Evolutionary conservation across 1,140 invertebrate genomes (phyloP).

Genomic region (Drosophila elegans): DNA sequence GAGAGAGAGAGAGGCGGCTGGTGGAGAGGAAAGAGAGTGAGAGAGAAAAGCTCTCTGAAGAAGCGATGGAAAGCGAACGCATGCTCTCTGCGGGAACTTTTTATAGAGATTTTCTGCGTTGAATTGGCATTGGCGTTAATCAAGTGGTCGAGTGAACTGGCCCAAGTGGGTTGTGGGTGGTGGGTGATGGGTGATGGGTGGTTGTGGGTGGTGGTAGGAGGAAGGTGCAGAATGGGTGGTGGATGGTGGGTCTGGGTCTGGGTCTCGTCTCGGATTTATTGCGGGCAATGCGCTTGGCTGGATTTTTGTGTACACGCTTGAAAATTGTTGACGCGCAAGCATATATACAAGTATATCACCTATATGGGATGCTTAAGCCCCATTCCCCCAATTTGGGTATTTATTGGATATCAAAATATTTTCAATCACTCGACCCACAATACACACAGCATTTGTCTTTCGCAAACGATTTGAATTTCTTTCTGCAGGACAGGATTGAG

Average conservation of each 20-base stretch:
- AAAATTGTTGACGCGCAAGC: constrained; percentile 77
- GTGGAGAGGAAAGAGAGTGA: too few relatives aligned
- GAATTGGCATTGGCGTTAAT: constrained; percentile 81
- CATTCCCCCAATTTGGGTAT: constrained; percentile 46
- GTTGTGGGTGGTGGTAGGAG: constrained; percentile 25
- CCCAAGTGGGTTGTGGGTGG: constrained; percentile 30
- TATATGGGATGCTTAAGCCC: constrained; percentile 25
- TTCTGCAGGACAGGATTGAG: not conserved
- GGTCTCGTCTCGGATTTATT: constrained; percentile 59
- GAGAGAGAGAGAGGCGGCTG: not conserved
- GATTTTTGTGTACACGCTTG: constrained; percentile 79
- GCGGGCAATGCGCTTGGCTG: constrained; percentile 58
- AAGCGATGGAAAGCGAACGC: constrained; percentile 45
- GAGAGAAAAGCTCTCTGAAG: constrained; percentile 50
- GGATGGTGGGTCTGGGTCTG: constrained; percentile 61
- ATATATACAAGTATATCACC: not conserved
- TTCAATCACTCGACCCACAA: constrained; percentile 54
- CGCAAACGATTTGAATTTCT: constrained; percentile 40
- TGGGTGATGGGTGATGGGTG: constrained; percentile 18
- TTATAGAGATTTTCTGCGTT: constrained; percentile 78
- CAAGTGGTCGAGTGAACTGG: constrained; percentile 63
- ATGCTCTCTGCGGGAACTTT: constrained; percentile 69
- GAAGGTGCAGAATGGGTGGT: constrained; percentile 18
- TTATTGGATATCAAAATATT: constrained; percentile 78
- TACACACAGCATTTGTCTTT: constrained; percentile 36